A percentile compares a stretch with the other conserved stretches of the same genome.
These are phyloP conservation scores for Pseudoatta argentina DNA, from an alignment of 1,140 invertebrate genomes.

Conservation along the genomic window DNA sequence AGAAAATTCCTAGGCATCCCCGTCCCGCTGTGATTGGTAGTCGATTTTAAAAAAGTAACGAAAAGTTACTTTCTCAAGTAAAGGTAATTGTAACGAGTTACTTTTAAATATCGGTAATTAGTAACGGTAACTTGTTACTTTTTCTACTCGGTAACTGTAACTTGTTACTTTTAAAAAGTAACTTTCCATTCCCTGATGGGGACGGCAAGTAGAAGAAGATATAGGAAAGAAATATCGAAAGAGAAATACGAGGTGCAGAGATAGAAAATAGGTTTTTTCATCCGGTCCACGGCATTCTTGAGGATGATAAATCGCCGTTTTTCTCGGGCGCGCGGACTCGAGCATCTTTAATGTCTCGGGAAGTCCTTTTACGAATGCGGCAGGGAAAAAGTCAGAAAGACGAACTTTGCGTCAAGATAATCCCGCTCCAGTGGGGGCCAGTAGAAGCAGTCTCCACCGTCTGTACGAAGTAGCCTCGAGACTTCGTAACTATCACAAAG, in stretches of 20 bases:
- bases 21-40: too few species aligned
- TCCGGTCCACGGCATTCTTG: slow-evolving; percentile 61
- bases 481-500: slow-evolving; percentile 66
- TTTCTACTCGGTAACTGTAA: too few species aligned
- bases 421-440: slow-evolving; percentile 49
- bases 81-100: too few species aligned
- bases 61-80: too few species aligned
- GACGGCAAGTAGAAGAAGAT: slow-evolving; percentile 51
- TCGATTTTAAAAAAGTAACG: too few species aligned
- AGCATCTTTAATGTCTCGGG: slow-evolving; percentile 78
- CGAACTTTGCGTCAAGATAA: slow-evolving; percentile 69
- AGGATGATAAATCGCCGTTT: slow-evolving; percentile 83
- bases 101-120: too few species aligned
- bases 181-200: too few species aligned
- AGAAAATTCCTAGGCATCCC: too few species aligned
- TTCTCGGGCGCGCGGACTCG: slow-evolving; percentile 60
- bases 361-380: slow-evolving; percentile 62
- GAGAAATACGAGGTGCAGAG: slow-evolving; percentile 25
- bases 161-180: too few species aligned
- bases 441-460: slow-evolving; percentile 44
- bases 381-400: slow-evolving; percentile 27
- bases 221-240: slow-evolving; percentile 37
- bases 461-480: slow-evolving; percentile 49
- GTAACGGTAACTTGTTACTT: too few species aligned
- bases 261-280: slow-evolving; percentile 73